Conservation (phyloP, 92 coral and sea anemone genomes). For the Micromussa lordhowensis region DNA sequence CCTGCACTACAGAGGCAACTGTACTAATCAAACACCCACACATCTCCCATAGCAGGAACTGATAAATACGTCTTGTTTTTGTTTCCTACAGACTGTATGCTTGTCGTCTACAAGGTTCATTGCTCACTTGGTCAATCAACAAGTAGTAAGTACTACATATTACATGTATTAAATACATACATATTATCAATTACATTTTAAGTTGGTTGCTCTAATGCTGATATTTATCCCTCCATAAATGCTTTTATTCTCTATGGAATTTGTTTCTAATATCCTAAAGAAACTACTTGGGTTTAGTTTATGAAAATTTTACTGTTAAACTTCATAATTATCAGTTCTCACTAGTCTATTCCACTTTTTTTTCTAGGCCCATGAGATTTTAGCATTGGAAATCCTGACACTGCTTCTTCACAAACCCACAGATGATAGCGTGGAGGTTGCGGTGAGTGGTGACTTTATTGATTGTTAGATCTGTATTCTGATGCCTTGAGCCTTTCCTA, state of each 20-base stretch:
- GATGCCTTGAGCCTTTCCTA: too few species aligned
- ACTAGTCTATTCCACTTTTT: neutral
- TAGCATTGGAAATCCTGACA: slow-evolving; percentile 87
- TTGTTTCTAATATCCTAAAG: too few species aligned
- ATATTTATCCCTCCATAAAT: too few species aligned
- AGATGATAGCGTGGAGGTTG: slow-evolving; percentile 97
- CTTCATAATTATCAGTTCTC: too few species aligned
- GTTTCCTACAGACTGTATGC: slow-evolving; percentile 78
- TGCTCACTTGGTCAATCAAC: slow-evolving; percentile 96
- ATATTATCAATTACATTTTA: too few species aligned
- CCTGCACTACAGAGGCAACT: neutral
- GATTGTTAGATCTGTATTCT: neutral
- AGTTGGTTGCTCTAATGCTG: too few species aligned
- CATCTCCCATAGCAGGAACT: neutral
- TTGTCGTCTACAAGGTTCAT: slow-evolving; percentile 88
- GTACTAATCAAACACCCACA: neutral
- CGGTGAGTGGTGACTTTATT: slow-evolving; percentile 65
- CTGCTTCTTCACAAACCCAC: slow-evolving; percentile 95
- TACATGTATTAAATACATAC: too few species aligned
- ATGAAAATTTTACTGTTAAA: too few species aligned
- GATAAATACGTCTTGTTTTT: neutral
- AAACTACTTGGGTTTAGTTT: too few species aligned
- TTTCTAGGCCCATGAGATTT: slow-evolving; percentile 60
- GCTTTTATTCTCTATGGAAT: too few species aligned
- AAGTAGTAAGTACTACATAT: slow-evolving; percentile 78